These are phyloP conservation scores for Thaleichthys pacificus DNA, from an alignment of 2,797 vertebrate genomes.

Conservation along the genomic window DNA sequence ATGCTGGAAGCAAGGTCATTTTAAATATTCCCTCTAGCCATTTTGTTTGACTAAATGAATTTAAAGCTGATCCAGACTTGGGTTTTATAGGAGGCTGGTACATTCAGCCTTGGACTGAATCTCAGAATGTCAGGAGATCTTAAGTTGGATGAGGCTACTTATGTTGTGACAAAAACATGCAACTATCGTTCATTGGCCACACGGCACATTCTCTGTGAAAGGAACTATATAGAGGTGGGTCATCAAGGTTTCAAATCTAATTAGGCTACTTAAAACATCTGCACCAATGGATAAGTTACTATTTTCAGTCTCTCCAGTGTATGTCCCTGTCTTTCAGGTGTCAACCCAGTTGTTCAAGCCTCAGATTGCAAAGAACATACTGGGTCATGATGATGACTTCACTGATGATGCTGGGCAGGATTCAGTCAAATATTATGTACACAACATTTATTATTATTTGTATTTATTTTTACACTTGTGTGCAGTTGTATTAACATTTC, in stretches of 20 bases:
- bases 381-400: background rate
- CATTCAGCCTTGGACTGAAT: constrained; percentile 68
- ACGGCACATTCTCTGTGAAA: constrained; percentile 79
- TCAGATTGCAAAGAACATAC: constrained; percentile 13
- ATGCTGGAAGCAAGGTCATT: constrained; percentile 66
- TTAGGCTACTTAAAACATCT: too few species aligned
- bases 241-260: too few species aligned
- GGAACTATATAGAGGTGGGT: constrained; percentile 84
- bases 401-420: constrained; percentile 21
- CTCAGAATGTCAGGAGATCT: constrained; percentile 56
- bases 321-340: constrained; percentile 50
- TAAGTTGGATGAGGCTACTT: constrained; percentile 45
- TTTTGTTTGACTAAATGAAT: background rate
- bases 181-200: constrained; percentile 64
- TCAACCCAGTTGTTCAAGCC: constrained; percentile 51
- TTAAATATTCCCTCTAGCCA: background rate
- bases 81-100: constrained; percentile 64
- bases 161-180: constrained; percentile 71
- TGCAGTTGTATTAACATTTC: background rate
- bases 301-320: background rate
- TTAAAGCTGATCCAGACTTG: background rate
- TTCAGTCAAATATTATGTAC: constrained; percentile 28
- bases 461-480: background rate
- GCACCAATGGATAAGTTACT: too few species aligned
- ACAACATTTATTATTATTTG: constrained; percentile 4